Percentiles rank a stretch among this genome's conserved stretches.
Conservation (phyloP, 2,888 invertebrate species). For the Spisula subtruncata region DNA sequence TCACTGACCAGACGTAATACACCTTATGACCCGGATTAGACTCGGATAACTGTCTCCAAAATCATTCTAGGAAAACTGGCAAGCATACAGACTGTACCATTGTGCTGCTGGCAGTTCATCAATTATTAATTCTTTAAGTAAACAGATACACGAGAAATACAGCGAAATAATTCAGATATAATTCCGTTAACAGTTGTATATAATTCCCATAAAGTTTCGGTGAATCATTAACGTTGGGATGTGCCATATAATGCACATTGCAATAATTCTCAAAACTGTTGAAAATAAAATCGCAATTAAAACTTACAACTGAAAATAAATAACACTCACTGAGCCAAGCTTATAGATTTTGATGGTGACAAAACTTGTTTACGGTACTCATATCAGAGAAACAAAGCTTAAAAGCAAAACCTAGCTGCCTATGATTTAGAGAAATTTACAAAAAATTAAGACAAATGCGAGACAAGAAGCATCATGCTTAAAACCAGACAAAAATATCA, state of each 20-base stretch:
- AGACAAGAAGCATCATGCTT: not conserved
- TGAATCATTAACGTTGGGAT: slow-evolving; percentile 4
- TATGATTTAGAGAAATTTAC: not conserved
- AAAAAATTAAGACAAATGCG: not conserved
- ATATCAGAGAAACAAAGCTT: not conserved
- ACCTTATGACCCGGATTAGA: not conserved
- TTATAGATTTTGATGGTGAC: not conserved
- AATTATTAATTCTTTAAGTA: slow-evolving; percentile 7
- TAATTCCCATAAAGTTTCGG: not conserved
- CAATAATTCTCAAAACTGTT: not conserved
- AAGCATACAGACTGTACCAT: not conserved
- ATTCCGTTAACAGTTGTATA: not conserved
- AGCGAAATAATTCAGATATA: not conserved
- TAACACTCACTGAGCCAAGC: not conserved
- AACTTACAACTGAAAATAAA: slow-evolving; percentile 23
- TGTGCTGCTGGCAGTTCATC: not conserved
- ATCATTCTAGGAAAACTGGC: not conserved
- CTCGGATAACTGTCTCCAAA: not conserved
- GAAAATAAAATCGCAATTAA: slow-evolving; percentile 17
- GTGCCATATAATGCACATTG: not conserved
- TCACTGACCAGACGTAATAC: too few relatives aligned
- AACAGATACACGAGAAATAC: not conserved
- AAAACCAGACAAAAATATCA: not conserved
- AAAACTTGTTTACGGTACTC: not conserved
- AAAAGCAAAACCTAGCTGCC: not conserved